These are phyloP conservation scores for Rhopalosiphum nymphaeae DNA, from an alignment of 2,888 invertebrate species.

Conservation along the genomic window DNA sequence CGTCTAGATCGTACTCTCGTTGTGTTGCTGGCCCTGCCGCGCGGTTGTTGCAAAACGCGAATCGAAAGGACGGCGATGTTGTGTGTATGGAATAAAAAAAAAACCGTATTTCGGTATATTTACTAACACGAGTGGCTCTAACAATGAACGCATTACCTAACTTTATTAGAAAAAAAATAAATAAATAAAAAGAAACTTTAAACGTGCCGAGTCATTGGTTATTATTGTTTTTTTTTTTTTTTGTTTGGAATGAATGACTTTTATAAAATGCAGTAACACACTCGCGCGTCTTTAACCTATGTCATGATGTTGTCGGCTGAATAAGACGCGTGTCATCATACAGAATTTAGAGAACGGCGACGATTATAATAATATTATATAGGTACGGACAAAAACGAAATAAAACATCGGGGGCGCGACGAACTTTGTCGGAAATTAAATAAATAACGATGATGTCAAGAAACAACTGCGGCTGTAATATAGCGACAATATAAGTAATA, in stretches of 20 bases:
- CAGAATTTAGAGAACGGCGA: constrained; percentile 60
- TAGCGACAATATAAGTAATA: background rate
- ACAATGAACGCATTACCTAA: constrained; percentile 64
- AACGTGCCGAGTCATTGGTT: constrained; percentile 65
- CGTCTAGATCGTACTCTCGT: background rate
- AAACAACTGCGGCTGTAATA: background rate
- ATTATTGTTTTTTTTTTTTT: constrained; percentile 63
- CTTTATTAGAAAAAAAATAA: constrained; percentile 58
- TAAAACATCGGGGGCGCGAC: constrained; percentile 38
- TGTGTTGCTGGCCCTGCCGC: background rate
- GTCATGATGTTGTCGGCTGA: constrained; percentile 57
- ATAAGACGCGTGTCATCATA: constrained; percentile 61
- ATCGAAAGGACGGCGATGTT: background rate
- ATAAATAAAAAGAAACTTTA: constrained; percentile 60
- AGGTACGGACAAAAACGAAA: constrained; percentile 46
- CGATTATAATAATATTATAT: constrained; percentile 26
- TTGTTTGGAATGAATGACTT: constrained; percentile 63
- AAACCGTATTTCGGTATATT: constrained; percentile 62
- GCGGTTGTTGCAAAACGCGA: constrained; percentile 25
- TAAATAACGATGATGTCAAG: constrained; percentile 50
- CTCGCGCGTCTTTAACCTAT: constrained; percentile 63
- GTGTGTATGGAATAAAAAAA: constrained; percentile 18
- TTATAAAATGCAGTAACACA: constrained; percentile 55
- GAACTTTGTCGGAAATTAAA: constrained; percentile 33
- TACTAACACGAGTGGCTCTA: constrained; percentile 62